Evolutionary conservation across 2,113 vertebrate species (phyloP).

Genomic region (Colossoma macropomum): DNA sequence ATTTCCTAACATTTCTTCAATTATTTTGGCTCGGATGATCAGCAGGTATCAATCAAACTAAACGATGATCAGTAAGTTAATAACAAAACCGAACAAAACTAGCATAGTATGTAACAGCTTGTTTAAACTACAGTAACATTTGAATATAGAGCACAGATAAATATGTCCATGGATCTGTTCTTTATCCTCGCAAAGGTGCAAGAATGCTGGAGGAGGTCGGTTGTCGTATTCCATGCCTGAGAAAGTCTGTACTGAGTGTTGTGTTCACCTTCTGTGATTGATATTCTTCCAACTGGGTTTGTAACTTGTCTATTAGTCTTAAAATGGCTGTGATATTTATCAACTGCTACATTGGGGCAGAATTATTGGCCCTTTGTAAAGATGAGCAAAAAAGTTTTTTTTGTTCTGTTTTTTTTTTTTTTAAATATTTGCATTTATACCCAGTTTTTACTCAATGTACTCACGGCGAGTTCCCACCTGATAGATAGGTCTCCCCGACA

Average conservation of each 20-base stretch:
- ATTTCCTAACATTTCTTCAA: no score
- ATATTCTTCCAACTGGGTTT: neutral
- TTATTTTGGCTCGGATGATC: neutral
- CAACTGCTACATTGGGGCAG: neutral
- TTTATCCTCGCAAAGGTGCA: neutral
- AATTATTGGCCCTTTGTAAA: neutral
- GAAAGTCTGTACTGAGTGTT: neutral
- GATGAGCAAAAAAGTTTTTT: neutral
- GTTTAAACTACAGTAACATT: neutral
- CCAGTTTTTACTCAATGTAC: neutral
- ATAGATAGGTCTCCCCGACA: no score
- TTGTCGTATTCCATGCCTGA: neutral
- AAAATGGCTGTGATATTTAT: neutral
- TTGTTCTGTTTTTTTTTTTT: neutral
- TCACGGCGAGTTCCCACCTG: no score
- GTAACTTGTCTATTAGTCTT: neutral
- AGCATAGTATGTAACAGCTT: neutral
- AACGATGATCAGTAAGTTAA: no score
- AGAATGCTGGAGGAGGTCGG: neutral
- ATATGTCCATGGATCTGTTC: neutral
- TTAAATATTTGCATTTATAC: neutral
- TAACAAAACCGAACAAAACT: neutral
- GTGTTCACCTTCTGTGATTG: neutral
- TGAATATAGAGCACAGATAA: neutral
- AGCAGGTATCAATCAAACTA: no score